Base-by-base conservation (phyloP, 2,113 vertebrate species). In the Cheilinus undulatus region DNA sequence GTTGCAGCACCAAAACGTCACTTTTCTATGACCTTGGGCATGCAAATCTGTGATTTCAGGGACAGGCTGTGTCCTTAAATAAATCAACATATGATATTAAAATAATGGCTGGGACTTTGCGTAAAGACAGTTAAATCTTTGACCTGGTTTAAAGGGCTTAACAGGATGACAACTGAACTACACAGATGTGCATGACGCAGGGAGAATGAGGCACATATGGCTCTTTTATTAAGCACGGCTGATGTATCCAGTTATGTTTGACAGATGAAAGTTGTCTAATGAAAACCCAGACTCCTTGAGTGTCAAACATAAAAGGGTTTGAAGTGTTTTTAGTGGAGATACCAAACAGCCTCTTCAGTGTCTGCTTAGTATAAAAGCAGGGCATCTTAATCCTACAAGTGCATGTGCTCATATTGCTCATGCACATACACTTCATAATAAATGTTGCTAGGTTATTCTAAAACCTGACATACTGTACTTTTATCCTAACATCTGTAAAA, bases 1-100 rank as follows among this genome's bases (percentile, higher is more conserved):
- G 69, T 61, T 28, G 50, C 40, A 30, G 46, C 49, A 78, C 53
- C 9, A 77, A 53, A 76, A 68, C 30, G 51, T 70, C 54, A 49
- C 54, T 40, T 67, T 12, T 51, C 22, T n/a, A 6, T 67, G 59
- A 82, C 69, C 73, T 75, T 69, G 73, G 34, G 43, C 24, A 24
- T 15, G 28, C 5, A 50, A 58, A 64, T 63, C 48, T 51, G 60
- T 28, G 40, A 66, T 70, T 67, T 45, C 34, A 48, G 53, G 0
- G 53, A 76, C 69, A 27, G 32, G 28, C 63, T 69, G 42, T 46
- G 65, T 67, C 65, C 23, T 50, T 15, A 45, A 38, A 70, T n/a
- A n/a, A 34, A 66, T 78, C 69, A 24, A 28, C 62, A 49, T 24
- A 34, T 72, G 53, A 51, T 20, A 17, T 68, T 68, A 46, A 71